Evolutionary conservation across 2,888 invertebrate species (phyloP).

Genomic region (Dione vanillae): DNA sequence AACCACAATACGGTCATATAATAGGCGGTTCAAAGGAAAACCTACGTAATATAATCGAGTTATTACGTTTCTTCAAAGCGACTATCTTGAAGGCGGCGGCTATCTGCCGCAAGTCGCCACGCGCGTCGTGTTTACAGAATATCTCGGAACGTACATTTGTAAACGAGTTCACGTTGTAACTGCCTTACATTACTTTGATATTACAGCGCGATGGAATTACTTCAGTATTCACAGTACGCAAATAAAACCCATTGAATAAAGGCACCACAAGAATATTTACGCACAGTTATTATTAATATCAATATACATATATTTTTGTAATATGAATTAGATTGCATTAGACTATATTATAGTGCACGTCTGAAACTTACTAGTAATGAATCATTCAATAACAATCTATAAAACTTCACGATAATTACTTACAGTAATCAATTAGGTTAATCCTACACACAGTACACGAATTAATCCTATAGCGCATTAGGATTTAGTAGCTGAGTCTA

Average conservation of each 20-base stretch:
- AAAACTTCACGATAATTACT: slow-evolving; percentile 27
- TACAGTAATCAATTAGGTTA: slow-evolving; percentile 32
- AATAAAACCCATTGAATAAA: background rate
- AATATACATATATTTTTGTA: no score
- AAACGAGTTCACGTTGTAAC: slow-evolving; percentile 16
- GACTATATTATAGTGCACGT: background rate
- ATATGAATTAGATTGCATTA: background rate
- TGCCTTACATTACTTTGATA: slow-evolving; percentile 27
- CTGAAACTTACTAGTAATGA: slow-evolving; percentile 2
- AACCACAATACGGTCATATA: background rate
- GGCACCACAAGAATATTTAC: no score
- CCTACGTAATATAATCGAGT: slow-evolving; percentile 6
- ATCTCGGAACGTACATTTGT: slow-evolving; percentile 17
- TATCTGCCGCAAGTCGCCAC: background rate
- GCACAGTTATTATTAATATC: no score
- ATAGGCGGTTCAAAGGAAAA: background rate
- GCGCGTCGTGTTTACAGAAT: slow-evolving; percentile 24
- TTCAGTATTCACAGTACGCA: background rate
- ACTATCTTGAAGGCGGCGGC: background rate
- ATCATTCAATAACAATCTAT: slow-evolving; percentile 21
- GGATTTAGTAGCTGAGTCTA: slow-evolving; percentile 6
- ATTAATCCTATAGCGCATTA: slow-evolving; percentile 24
- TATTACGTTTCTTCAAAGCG: slow-evolving; percentile 20
- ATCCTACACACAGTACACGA: no score
- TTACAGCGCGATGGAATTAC: slow-evolving; percentile 1